A percentile compares a stretch with the other conserved stretches of the same genome.
These are phyloP conservation scores for Perdix hodgsoniae DNA, from an alignment of 2,797 vertebrate species.

Conservation along the genomic window DNA sequence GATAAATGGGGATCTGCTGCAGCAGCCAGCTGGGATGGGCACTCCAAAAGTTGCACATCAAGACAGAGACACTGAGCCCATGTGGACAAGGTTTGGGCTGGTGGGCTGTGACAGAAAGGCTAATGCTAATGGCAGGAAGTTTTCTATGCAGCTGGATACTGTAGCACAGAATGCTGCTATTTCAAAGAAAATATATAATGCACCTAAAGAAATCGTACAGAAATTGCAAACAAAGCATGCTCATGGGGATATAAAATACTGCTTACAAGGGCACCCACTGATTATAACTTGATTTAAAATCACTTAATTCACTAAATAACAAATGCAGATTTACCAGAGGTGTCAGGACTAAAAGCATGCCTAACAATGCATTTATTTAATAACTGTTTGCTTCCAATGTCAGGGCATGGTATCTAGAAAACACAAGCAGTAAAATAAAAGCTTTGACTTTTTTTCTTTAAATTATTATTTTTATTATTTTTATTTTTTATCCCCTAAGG, in stretches of 20 bases:
- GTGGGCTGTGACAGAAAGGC: not conserved
- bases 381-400: conserved; percentile 69
- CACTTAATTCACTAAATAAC: conserved; percentile 72
- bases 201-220: conserved; percentile 55
- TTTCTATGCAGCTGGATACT: not conserved
- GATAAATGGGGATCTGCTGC: fast-evolving
- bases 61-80: not conserved
- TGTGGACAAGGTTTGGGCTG: not conserved
- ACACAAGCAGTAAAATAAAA: conserved; percentile 13
- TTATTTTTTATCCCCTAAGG: conserved; percentile 7
- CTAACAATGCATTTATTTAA: conserved; percentile 68
- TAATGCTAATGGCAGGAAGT: not conserved
- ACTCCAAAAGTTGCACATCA: not conserved
- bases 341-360: conserved; percentile 71
- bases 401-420: conserved; percentile 33
- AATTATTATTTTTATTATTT: no score
- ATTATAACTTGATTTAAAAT: conserved; percentile 72
- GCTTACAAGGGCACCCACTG: conserved; percentile 56
- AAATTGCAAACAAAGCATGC: conserved; percentile 69
- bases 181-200: conserved; percentile 60
- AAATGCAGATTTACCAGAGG: conserved; percentile 71
- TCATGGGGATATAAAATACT: conserved; percentile 52
- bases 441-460: not conserved
- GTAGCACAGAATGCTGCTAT: not conserved
- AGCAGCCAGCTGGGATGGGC: not conserved